These are phyloP conservation scores for Ennomos erosarius DNA, from an alignment of 2,888 invertebrate genomes.

Conservation along the genomic window DNA sequence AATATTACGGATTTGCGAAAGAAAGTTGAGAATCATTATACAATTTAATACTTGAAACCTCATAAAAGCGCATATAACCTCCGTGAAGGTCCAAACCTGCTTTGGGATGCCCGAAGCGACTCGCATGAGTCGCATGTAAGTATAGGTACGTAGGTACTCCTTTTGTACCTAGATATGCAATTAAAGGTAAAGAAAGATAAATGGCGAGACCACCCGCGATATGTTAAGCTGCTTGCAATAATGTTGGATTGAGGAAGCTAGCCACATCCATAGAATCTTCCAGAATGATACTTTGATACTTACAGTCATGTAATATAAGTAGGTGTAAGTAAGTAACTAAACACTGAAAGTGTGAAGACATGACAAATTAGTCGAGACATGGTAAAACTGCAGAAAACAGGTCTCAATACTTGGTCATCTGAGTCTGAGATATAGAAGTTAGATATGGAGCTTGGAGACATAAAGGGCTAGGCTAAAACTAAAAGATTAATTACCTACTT, in stretches of 20 bases:
- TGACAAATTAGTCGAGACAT: too few relatives aligned
- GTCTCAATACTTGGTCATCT: too few relatives aligned
- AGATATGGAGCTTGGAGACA: too few relatives aligned
- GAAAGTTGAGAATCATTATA: neutral
- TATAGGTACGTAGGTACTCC: neutral
- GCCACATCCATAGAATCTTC: too few relatives aligned
- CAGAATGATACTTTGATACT: too few relatives aligned
- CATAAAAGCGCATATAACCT: neutral
- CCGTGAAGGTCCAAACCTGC: constrained; percentile 8
- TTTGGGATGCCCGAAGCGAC: constrained; percentile 2
- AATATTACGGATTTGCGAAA: neutral
- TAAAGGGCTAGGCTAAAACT: too few relatives aligned
- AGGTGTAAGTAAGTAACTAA: too few relatives aligned
- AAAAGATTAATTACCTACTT: too few relatives aligned
- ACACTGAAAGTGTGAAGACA: too few relatives aligned
- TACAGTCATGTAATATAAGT: too few relatives aligned
- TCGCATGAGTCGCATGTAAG: neutral
- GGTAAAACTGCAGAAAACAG: too few relatives aligned
- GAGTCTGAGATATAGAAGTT: too few relatives aligned
- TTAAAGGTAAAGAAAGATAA: constrained; percentile 16
- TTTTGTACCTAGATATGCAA: constrained; percentile 14
- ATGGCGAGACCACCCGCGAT: constrained; percentile 18
- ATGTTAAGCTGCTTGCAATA: constrained; percentile 1
- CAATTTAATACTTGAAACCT: neutral
- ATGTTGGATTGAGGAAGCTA: neutral